phyloP scores from a whole-genome alignment of 2,888 invertebrate species.

The Marasmarcha lunaedactyla region DNA sequence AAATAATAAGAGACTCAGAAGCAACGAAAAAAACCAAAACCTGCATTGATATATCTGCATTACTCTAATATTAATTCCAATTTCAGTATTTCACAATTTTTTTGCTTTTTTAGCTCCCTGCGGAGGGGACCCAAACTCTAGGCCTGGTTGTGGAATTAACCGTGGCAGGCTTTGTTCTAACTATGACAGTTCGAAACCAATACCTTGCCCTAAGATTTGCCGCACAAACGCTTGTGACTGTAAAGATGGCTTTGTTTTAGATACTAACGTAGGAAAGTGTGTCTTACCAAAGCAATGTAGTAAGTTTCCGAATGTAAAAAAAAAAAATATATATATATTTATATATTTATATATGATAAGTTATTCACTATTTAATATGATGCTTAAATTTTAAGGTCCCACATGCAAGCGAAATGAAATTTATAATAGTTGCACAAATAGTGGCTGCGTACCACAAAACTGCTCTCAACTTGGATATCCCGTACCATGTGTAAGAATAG shows the following conservation, averaged over 20 bases:
- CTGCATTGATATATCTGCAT: too few relatives aligned
- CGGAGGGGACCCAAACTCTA: constrained; percentile 15
- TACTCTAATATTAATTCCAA: too few relatives aligned
- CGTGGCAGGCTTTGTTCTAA: constrained; percentile 11
- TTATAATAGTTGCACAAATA: constrained; percentile 18
- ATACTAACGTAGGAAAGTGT: constrained; percentile 12
- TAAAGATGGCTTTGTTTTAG: constrained; percentile 11
- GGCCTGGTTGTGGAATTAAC: constrained; percentile 11
- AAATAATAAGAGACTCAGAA: too few relatives aligned
- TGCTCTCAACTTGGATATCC: constrained; percentile 23
- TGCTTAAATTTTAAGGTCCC: neutral
- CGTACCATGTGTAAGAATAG: constrained; percentile 12
- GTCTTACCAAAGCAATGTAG: constrained; percentile 18
- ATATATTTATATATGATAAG: neutral
- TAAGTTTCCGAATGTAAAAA: constrained; percentile 13
- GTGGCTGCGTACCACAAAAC: constrained; percentile 18
- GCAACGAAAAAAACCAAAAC: too few relatives aligned
- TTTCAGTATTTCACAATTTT: neutral
- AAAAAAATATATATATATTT: neutral
- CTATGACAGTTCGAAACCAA: constrained; percentile 4
- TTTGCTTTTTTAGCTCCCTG: constrained; percentile 13
- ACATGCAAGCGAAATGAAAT: constrained; percentile 12
- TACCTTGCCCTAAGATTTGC: constrained; percentile 12
- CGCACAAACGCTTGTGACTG: constrained; percentile 15
- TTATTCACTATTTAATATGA: too few relatives aligned